phyloP scores from a whole-genome alignment of 2,888 invertebrate genomes.

The Itoplectis maculator region DNA sequence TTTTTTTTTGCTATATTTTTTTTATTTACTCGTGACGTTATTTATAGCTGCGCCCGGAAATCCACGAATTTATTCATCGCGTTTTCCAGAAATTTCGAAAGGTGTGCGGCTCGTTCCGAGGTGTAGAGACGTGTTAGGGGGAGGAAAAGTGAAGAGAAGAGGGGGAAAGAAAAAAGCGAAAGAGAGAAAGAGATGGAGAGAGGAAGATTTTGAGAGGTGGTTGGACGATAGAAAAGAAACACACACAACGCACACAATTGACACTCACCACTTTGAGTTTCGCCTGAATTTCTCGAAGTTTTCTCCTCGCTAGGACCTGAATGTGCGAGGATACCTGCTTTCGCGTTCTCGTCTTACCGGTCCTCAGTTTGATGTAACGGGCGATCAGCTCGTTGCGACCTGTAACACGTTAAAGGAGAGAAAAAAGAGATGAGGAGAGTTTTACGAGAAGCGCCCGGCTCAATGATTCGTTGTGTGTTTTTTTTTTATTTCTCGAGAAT shows the following conservation, averaged over 20 bases:
- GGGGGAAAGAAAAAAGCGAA: neutral
- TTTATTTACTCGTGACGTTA: neutral
- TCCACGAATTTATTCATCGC: neutral
- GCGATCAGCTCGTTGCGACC: slow-evolving; percentile 99
- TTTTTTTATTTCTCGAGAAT: neutral
- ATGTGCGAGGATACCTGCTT: slow-evolving; percentile 99
- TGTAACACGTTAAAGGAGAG: slow-evolving; percentile 86
- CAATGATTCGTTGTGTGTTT: too few species aligned
- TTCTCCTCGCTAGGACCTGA: slow-evolving; percentile 99
- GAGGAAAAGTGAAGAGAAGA: neutral
- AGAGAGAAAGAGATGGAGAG: neutral
- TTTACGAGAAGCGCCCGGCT: slow-evolving; percentile 4
- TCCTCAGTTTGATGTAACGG: slow-evolving; percentile 99
- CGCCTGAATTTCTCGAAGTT: slow-evolving; percentile 98
- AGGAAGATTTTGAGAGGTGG: neutral
- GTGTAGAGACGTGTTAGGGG: neutral
- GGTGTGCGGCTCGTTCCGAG: neutral
- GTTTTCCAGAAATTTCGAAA: neutral
- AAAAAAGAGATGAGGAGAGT: slow-evolving; percentile 36
- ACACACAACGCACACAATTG: slow-evolving; percentile 71
- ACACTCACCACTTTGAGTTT: slow-evolving; percentile 98
- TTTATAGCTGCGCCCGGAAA: slow-evolving; percentile 2
- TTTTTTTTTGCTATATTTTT: neutral
- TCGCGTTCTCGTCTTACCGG: slow-evolving; percentile 99
- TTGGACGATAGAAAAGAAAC: slow-evolving; percentile 18